Evolutionary conservation across 92 coral and sea anemone species (phyloP), one percentile per base, ranked within the genome.

Genomic region (Porites rus): DNA sequence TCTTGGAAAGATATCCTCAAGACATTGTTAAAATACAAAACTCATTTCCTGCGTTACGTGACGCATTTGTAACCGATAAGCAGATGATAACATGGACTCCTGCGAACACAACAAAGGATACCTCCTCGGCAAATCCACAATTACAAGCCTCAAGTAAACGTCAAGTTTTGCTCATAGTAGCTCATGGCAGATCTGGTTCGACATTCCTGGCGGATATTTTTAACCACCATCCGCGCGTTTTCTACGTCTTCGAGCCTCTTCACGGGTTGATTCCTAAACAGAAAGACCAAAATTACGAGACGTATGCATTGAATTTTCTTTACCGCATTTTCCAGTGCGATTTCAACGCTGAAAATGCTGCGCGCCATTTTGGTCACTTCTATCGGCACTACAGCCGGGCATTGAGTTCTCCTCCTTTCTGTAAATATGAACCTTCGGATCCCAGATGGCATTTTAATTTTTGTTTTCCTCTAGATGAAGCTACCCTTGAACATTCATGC

Each of bases 121-220:
- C 65, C 8, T 58, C 10, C 8, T 9, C 64, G 54, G 25, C 0
- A 8, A n/a, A 12, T 38, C 46, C 46, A 64, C 0, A 0, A 77
- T 38, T 18, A 22, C 64, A 56, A 8, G 11, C 73, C 24, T 6
- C 65, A 28, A 63, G 54, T 6, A 74, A 74, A 16, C 80, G 65
- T 13, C 72, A 63, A 54, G 53, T 83, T 50, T 50, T 83, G 72
- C 63, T 83, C 7, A 62, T 83, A 21, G 75, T 88, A 10, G 91
- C 84, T 51, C 88, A 88, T 83, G 91, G 91, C 8, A 74, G 91
- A 64, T 88, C 91, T 12, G 91, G 91, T 18, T 74, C 91, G 19
- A 74, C 91, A 0, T 75, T 88, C 60, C 69, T 77, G 1, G 84
- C 83, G 10, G 76, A 77, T 54, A 77, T 85, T 66, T 85, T 85